phyloP scores from a whole-genome alignment of 2,888 invertebrate genomes.

The Coenonympha arcania region DNA sequence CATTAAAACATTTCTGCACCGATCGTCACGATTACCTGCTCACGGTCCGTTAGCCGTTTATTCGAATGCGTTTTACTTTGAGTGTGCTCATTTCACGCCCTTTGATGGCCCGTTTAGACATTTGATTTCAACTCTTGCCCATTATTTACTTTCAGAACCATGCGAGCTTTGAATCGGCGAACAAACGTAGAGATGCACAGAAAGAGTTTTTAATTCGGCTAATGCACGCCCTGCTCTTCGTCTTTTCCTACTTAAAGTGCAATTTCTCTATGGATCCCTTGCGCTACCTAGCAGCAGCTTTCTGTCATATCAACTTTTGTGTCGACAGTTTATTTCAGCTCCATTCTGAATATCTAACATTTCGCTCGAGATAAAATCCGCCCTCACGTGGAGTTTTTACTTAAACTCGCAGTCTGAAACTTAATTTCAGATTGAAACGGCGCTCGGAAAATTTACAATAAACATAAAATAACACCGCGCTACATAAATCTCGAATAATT shows the following conservation, averaged over 20 bases:
- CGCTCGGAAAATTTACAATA: constrained; percentile 15
- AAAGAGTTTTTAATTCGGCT: constrained; percentile 71
- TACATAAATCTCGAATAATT: constrained; percentile 21
- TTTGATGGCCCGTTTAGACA: constrained; percentile 52
- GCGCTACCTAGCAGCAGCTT: constrained; percentile 39
- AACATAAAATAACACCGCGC: constrained; percentile 19
- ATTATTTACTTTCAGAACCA: constrained; percentile 44
- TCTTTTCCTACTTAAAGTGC: constrained; percentile 61
- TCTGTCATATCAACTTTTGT: constrained; percentile 61
- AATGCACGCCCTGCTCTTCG: constrained; percentile 62
- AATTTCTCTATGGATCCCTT: constrained; percentile 52
- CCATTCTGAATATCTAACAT: constrained; percentile 46
- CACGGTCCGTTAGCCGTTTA: constrained; percentile 46
- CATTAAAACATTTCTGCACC: constrained; percentile 54
- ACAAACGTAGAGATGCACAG: constrained; percentile 58
- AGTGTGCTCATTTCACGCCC: constrained; percentile 61
- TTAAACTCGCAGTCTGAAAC: constrained; percentile 13
- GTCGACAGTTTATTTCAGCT: constrained; percentile 61
- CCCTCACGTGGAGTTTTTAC: constrained; percentile 12
- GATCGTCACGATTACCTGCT: constrained; percentile 55
- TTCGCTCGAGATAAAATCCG: constrained; percentile 33
- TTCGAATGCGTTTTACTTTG: constrained; percentile 53
- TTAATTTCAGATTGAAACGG: constrained; percentile 17
- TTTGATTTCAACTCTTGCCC: constrained; percentile 63
- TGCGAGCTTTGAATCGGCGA: constrained; percentile 50